Evolutionary conservation across 2,888 invertebrate genomes (phyloP).

Genomic region (Chalcis sispes): DNA sequence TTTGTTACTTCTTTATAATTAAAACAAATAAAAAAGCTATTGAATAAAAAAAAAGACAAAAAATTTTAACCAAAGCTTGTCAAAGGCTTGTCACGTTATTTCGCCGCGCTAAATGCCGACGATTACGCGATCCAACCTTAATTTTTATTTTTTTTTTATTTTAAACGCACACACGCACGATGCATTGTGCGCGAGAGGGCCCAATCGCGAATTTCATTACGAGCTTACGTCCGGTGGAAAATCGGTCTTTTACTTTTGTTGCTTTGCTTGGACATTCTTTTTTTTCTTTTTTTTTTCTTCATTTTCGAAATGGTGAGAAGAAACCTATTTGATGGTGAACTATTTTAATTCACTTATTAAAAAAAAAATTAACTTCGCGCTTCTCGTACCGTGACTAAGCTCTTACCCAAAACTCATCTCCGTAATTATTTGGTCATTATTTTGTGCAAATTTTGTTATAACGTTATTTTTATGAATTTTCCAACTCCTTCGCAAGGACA

Average conservation of each 20-base stretch:
- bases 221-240: slow-evolving; percentile 17
- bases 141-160: too few species aligned
- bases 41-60: slow-evolving; percentile 67
- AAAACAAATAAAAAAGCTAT: slow-evolving; percentile 73
- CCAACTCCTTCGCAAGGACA: slow-evolving; percentile 18
- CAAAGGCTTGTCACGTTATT: slow-evolving; percentile 43
- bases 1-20: slow-evolving; percentile 76
- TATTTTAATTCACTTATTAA: neutral
- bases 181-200: slow-evolving; percentile 45
- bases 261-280: neutral
- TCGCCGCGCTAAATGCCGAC: slow-evolving; percentile 10
- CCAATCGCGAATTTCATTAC: neutral
- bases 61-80: slow-evolving; percentile 19
- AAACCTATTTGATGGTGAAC: neutral
- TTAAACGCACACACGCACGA: slow-evolving; percentile 53
- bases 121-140: neutral
- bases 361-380: neutral
- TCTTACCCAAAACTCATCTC: slow-evolving; percentile 43
- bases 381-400: neutral
- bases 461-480: slow-evolving; percentile 12
- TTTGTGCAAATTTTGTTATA: neutral
- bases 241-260: neutral
- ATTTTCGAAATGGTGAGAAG: neutral
- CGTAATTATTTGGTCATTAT: slow-evolving; percentile 33
- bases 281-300: neutral